Conservation (phyloP, 1,140 invertebrate species). For the Tetraneura akinire region DNA sequence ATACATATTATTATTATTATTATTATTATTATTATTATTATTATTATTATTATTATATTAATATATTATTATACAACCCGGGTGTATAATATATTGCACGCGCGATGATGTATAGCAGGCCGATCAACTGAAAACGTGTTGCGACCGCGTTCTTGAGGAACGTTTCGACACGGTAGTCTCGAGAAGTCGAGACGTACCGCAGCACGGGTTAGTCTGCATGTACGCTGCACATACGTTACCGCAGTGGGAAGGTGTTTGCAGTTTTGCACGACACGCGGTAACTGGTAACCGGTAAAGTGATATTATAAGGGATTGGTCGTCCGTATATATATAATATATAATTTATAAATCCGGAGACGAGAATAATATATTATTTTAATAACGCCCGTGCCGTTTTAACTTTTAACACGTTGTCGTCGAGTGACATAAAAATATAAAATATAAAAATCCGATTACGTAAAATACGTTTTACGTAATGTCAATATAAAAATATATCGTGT, state of each 20-base stretch:
- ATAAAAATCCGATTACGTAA: too few relatives aligned
- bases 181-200: too few relatives aligned
- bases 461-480: too few relatives aligned
- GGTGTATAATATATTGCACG: neutral
- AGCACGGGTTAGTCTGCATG: too few relatives aligned
- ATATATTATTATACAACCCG: neutral
- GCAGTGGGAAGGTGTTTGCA: slow-evolving; percentile 36
- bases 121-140: slow-evolving; percentile 42
- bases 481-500: neutral
- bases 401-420: too few relatives aligned
- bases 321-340: too few relatives aligned
- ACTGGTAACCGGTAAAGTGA: too few relatives aligned
- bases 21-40: too few relatives aligned
- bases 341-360: slow-evolving; percentile 9
- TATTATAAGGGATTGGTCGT: slow-evolving; percentile 34
- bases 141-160: neutral
- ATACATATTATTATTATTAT: neutral
- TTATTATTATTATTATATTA: too few relatives aligned
- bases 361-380: slow-evolving; percentile 38
- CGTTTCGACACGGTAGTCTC: slow-evolving; percentile 32
- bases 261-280: too few relatives aligned
- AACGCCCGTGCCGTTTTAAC: slow-evolving; percentile 5
- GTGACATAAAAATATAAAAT: too few relatives aligned
- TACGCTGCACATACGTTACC: too few relatives aligned
- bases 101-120: slow-evolving; percentile 35